A percentile compares a stretch with the other conserved stretches of the same genome.
These are phyloP conservation scores for Cheirogaleus major DNA, from an alignment of 2,797 vertebrate genomes.

Conservation along the genomic window DNA sequence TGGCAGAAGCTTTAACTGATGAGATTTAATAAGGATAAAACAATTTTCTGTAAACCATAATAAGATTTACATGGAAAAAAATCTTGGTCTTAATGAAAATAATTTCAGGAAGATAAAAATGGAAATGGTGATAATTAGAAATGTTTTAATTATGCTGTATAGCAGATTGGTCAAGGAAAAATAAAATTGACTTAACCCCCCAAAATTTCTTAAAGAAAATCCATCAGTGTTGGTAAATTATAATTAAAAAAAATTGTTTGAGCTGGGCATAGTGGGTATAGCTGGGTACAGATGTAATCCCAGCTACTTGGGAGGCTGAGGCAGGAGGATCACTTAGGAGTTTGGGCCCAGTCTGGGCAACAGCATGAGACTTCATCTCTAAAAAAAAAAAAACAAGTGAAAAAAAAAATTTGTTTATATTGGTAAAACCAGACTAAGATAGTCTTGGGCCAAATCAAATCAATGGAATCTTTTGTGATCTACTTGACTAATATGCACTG, in stretches of 20 bases:
- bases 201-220: neutral
- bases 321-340: neutral
- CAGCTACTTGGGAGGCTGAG: neutral
- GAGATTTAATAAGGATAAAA: neutral
- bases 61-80: neutral
- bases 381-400: neutral
- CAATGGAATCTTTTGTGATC: neutral
- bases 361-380: neutral
- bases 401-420: neutral
- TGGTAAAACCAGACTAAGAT: neutral
- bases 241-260: neutral
- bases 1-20: neutral
- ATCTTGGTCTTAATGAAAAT: neutral
- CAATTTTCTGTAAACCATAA: neutral
- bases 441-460: neutral
- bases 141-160: neutral
- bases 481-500: neutral
- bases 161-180: neutral
- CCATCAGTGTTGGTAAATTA: neutral
- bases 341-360: neutral
- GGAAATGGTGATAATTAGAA: neutral
- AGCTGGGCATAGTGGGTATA: neutral
- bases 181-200: neutral
- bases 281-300: neutral
- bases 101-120: neutral